Evolutionary conservation across 2,797 vertebrate genomes (phyloP).

Genomic region (Enteromius radiatus): DNA sequence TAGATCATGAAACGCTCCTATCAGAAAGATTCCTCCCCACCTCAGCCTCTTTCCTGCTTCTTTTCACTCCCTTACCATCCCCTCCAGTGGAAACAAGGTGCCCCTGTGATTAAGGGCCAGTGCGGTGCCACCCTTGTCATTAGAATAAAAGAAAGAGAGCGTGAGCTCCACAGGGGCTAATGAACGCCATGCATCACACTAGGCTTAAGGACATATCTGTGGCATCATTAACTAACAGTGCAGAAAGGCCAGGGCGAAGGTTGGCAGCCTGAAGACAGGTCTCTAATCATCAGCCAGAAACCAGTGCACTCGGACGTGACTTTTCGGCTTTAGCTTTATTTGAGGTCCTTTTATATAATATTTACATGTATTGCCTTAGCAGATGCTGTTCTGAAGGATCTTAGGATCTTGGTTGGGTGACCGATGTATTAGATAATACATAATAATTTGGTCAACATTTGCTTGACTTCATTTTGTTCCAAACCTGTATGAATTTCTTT

Average conservation of each 20-base stretch:
- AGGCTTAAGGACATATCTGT: constrained; percentile 83
- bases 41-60: not conserved
- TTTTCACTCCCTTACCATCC: not conserved
- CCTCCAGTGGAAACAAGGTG: constrained; percentile 38
- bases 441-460: not conserved
- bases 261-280: constrained; percentile 72
- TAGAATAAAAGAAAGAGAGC: constrained; percentile 80
- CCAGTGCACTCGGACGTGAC: constrained; percentile 54
- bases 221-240: constrained; percentile 83
- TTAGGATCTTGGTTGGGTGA: not conserved
- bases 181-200: constrained; percentile 98
- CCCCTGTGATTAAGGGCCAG: constrained; percentile 97
- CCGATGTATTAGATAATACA: not conserved
- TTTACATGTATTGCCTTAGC: not conserved
- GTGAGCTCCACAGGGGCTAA: constrained; percentile 79
- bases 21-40: constrained; percentile 18
- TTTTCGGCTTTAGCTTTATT: constrained; percentile 47
- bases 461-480: not conserved
- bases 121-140: constrained; percentile 95
- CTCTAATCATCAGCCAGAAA: constrained; percentile 67
- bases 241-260: constrained; percentile 77
- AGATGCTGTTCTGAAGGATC: not conserved
- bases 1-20: constrained; percentile 31
- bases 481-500: not conserved
- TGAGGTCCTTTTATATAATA: constrained; percentile 23